Base-by-base conservation (phyloP, 2,888 invertebrate genomes). In the Idaea dimidiata region DNA sequence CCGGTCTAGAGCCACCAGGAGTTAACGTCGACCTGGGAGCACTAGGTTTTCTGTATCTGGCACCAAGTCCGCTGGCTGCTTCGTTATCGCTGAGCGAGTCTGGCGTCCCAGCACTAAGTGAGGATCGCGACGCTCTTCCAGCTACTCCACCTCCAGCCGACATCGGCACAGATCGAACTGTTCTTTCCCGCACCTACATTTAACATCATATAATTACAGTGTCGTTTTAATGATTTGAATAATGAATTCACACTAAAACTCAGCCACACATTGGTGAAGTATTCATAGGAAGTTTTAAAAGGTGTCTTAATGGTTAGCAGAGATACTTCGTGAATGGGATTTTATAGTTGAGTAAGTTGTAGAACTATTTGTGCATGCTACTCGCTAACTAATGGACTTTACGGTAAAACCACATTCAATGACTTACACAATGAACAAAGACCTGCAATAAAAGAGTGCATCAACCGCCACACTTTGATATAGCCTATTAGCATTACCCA, bases 81-180 rank as follows among this genome's bases (percentile, higher is more conserved):
- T 97, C 97, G 81, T 97, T 97, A 81, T 97, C 97, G 79, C 97
- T 97, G 61, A 97, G 93, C 56, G 97, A 97, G 86, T 98, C 97
- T 17, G 97, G 97, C 43, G 97, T 97, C 70, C 97, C 97, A 54
- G 96, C 97, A 69, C 97, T 97, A 66, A 97, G 93, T 17, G 97
- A 96, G 1, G 96, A 96, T 69, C 96, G 94, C 55, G 96, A 95
- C 43, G 95, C 94, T 71, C 96, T 91, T 58, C 96, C 94, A 1
- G 88, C 83, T 1, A 77, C 84, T 18, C 82, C 89, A 58, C 84
- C 89, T 61, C 87, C 84, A 59, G 93, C 90, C 53, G 95, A 95
- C 98, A 99, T 98, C 58, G 98, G 98, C 72, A 97, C 96, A 63
- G 98, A 98, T 76, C 98, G 95, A 66, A 95, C 96, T 57, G 98